Evolutionary conservation across 2,888 invertebrate species (phyloP), one percentile per base, ranked within the genome.

Genomic region (Automeris io): DNA sequence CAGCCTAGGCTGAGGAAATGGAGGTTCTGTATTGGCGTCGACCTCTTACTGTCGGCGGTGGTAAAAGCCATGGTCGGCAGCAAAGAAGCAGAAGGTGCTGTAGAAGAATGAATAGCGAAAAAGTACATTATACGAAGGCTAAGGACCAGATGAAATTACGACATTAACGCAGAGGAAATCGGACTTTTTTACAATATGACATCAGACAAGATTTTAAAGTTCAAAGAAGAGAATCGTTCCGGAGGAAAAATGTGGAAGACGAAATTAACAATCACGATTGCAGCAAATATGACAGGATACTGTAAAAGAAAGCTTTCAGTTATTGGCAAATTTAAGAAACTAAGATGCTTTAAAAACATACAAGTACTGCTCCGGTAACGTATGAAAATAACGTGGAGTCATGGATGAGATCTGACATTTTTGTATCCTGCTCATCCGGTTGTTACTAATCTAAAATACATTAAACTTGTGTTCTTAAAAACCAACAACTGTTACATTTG

Each of bases 361-460:
- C 33, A 37, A 25, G 37, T 40, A 37, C 32, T 49, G 36, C 45
- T n/a, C n/a, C 42, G 26, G 49, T 45, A 23, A 35, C 25, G 11
- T 49, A 49, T 43, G 42, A 45, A 39, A 45, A 36, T 24, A 68
- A 66, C 41, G 46, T 33, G 35, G 66, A 45, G 41, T 54, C 66
- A 12, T 70, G 69, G 69, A 70, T 75, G 64, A 70, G 60, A 35
- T 44, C 44, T 18, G 42, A 46, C 8, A 42, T 49, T 47, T 49
- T 47, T 43, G 38, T n/a, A n/a, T n/a, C n/a, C n/a, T n/a, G n/a
- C n/a, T n/a, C n/a, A n/a, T n/a, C n/a, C n/a, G n/a, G n/a, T n/a
- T n/a, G n/a, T n/a, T n/a, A n/a, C n/a, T n/a, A n/a, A n/a, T n/a
- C n/a, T n/a, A n/a, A n/a, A n/a, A n/a, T n/a, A n/a, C n/a, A n/a